Evolutionary conservation across 2,797 vertebrate genomes (phyloP), one percentile per base, ranked within the genome.

Genomic region (Echeneis naucrates): DNA sequence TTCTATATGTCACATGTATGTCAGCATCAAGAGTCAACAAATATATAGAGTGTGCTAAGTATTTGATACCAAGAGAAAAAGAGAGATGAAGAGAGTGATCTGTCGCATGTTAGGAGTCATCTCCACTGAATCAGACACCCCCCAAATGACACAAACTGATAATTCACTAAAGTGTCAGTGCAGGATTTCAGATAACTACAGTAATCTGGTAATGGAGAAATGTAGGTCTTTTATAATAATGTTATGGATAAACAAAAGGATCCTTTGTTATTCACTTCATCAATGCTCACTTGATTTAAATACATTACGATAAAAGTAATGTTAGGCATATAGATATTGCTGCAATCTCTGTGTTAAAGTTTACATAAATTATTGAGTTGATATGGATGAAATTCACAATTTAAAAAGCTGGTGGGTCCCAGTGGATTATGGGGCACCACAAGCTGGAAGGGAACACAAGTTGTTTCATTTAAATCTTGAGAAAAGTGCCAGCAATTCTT

Each of bases 391-490:
- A 52, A 45, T 14, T 47, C 16, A 53, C 40, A 45, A 8, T 53
- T 64, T 19, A 45, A 48, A 59, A 47, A 35, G 23, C 19, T 38
- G 0, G 27, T 26, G 38, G 23, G 13, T n/a, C 38, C n/a, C 52
- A 56, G 9, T 38, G 44, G 21, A 69, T 68, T 68, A 38, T 38
- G 9, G 30, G 37, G 57, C 2, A 38, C 12, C 7, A 37, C 11
- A 52, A 23, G 37, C 51, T 50, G 60, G 32, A 19, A 53, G 9
- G 8, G 54, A 59, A 51, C 14, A 14, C 3, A 5, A 6, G n/a
- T 12, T 64, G 42, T 64, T 76, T 54, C 7, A 57, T 60, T 66
- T 45, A n/a, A 3, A 24, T 54, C 72, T 64, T 21, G 5, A 37
- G 17, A 33, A 23, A 70, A 32, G 38, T 16, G 6, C 27, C 16